Evolutionary conservation across 2,888 invertebrate genomes (phyloP), one percentile per base, ranked within the genome.

Genomic region (Eristalinus sepulchralis): DNA sequence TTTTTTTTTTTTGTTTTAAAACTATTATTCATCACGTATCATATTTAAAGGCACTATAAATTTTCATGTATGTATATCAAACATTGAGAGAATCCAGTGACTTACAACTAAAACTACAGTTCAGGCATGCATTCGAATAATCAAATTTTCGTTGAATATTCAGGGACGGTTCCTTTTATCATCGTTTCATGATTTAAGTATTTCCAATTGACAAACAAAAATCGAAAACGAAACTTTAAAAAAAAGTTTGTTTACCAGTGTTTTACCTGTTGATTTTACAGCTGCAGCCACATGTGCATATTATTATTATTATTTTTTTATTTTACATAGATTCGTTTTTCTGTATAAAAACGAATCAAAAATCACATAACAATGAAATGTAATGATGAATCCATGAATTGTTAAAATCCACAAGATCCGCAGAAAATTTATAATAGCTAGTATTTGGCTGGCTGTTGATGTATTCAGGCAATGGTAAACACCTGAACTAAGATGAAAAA

Each of bases 331-430:
- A 84, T 81, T 84, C 66, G 55, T 77, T n/a, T n/a, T n/a, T 68
- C 11, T 27, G 36, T 59, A 60, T 36, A 10, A 68, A 68, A 82
- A 68, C 72, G 77, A 85, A 85, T 77, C 67, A 36, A 85, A 72
- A 57, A 68, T 63, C 72, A 82, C 82, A 63, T 82, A 68, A 39
- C 72, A 71, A 71, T 77, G 17, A 34, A 62, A 71, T 68, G 47
- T 66, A 73, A 63, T 73, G 67, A 73, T 86, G 82, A 86, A 86
- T 86, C 68, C 78, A 82, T 86, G 82, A 86, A 86, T 86, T 86
- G 82, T 68, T 73, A 86, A 73, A 86, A 86, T 86, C 85, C 85
- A 82, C 85, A 78, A 82, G 82, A 85, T 86, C 85, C 82, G 82
- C 10, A 86, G 73, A 82, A 82, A 82, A 60, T 60, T 53, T 64